Percentiles rank a stretch among this genome's conserved stretches.
phyloP scores from a whole-genome alignment of 2,888 invertebrate species.

The Elgonia sp. region DNA sequence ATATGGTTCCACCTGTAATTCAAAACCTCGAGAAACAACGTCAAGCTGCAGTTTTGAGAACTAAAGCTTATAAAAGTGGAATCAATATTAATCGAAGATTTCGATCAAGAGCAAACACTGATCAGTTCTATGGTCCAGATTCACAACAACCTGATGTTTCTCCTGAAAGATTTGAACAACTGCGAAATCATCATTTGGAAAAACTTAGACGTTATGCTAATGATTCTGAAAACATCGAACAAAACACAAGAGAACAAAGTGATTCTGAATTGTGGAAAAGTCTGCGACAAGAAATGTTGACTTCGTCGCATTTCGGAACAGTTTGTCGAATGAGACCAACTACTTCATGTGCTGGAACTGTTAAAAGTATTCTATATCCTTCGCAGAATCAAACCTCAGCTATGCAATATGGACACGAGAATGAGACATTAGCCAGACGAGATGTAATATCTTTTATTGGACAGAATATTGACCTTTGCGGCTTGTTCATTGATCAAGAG shows the following conservation, averaged over 20 bases:
- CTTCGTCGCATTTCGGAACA: constrained; percentile 63
- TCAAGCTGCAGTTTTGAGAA: background rate
- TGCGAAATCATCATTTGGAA: background rate
- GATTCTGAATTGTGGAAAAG: background rate
- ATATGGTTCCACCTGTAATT: background rate
- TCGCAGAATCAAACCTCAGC: background rate
- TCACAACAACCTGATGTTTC: constrained; percentile 26
- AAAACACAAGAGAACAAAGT: background rate
- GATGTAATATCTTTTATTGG: constrained; percentile 12
- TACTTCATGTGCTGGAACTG: background rate
- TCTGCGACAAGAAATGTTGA: constrained; percentile 31
- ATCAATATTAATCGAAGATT: background rate
- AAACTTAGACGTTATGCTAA: background rate
- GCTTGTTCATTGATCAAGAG: constrained; percentile 65
- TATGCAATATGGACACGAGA: constrained; percentile 55
- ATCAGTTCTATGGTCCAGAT: background rate
- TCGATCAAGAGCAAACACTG: background rate
- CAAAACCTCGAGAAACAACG: background rate
- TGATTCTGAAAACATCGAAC: constrained; percentile 2
- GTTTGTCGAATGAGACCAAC: constrained; percentile 62
- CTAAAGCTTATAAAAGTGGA: background rate
- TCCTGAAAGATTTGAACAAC: constrained; percentile 12
- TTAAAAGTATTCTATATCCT: background rate
- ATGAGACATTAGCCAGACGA: constrained; percentile 55
- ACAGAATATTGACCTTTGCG: constrained; percentile 34